Percentiles rank a stretch among this genome's conserved stretches.
Conservation (phyloP, 1,140 invertebrate genomes). For the Papilio dardanus region DNA sequence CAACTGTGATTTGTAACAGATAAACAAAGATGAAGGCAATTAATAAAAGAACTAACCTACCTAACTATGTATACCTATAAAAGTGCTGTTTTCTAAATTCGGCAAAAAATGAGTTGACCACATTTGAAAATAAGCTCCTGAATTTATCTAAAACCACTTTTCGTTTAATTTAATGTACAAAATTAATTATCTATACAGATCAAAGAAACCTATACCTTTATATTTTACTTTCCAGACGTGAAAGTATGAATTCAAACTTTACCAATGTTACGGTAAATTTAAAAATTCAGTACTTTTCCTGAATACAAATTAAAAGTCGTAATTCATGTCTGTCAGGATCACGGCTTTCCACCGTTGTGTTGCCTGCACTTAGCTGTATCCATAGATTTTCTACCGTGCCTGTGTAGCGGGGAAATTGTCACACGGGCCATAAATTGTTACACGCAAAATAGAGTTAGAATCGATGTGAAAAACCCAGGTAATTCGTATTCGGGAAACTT, state of each 20-base stretch:
- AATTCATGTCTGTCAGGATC: conserved; percentile 34
- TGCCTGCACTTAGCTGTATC: conserved; percentile 34
- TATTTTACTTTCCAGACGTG: neutral
- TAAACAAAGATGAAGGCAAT: no score
- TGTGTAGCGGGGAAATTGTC: conserved; percentile 22
- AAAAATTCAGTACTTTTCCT: neutral
- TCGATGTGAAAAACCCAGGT: neutral
- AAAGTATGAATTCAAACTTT: neutral
- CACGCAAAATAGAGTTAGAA: conserved; percentile 28
- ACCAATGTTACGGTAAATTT: neutral
- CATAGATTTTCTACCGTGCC: conserved; percentile 29
- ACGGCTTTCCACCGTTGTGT: conserved; percentile 34
- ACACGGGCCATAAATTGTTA: conserved; percentile 32
- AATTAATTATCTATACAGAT: no score
- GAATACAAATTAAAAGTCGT: conserved; percentile 21
- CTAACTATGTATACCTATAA: no score
- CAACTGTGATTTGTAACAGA: conserved; percentile 1
- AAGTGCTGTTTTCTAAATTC: no score
- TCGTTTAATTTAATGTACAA: no score
- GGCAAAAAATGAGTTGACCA: no score
- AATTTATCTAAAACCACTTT: no score
- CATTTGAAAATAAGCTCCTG: no score
- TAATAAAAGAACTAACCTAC: no score
- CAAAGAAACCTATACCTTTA: neutral
- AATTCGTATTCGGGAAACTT: neutral